A percentile compares a stretch with the other conserved stretches of the same genome.
Conservation (phyloP, 2,888 invertebrate genomes). For the Julus scandinavius region DNA sequence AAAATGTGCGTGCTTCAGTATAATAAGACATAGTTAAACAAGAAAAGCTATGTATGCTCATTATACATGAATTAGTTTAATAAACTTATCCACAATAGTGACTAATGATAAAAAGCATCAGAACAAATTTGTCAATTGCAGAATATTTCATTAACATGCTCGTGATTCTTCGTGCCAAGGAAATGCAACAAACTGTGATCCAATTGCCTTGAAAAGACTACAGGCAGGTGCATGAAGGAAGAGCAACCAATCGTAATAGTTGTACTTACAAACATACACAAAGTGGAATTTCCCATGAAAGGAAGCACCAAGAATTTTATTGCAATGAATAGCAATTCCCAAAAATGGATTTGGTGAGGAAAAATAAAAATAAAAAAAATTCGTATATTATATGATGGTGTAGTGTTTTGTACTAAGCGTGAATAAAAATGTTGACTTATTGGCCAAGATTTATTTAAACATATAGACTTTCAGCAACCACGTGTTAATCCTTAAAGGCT, state of each 20-base stretch:
- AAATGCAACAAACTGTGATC: not conserved
- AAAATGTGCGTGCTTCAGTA: too few relatives aligned
- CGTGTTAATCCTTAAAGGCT: too few relatives aligned
- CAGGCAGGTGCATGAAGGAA: not conserved
- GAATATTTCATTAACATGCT: not conserved
- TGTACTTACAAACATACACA: conserved; percentile 26
- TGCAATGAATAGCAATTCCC: too few relatives aligned
- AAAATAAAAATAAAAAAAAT: conserved; percentile 42
- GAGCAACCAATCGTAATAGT: conserved; percentile 48
- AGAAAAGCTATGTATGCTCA: too few relatives aligned
- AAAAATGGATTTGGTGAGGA: not conserved
- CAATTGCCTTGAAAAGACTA: not conserved
- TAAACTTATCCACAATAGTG: too few relatives aligned
- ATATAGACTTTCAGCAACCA: too few relatives aligned
- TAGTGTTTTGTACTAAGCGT: too few relatives aligned
- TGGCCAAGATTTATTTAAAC: too few relatives aligned
- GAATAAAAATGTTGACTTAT: too few relatives aligned
- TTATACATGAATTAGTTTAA: too few relatives aligned
- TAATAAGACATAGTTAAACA: too few relatives aligned
- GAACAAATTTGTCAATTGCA: not conserved
- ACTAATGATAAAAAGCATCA: too few relatives aligned
- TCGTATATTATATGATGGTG: not conserved
- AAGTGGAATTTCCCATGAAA: conserved; percentile 30
- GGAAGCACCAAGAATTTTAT: conserved; percentile 34
- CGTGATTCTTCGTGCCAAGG: not conserved